Evolutionary conservation across 2,797 vertebrate genomes (phyloP).

Genomic region (Crax fasciolata): DNA sequence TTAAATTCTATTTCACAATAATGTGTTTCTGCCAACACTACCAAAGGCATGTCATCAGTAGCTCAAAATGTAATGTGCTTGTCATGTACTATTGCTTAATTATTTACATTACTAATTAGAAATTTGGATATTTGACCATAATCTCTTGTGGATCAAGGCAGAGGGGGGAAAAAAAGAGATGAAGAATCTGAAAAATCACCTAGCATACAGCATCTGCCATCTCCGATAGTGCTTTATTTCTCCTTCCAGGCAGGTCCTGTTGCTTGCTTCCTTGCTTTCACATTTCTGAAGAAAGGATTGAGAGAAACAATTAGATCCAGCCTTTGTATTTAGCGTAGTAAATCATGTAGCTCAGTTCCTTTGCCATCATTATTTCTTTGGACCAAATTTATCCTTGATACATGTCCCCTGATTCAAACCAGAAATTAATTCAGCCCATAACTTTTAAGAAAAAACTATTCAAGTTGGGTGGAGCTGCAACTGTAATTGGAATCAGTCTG

Average conservation of each 20-base stretch:
- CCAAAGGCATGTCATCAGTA: conserved; percentile 30
- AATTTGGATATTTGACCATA: conserved; percentile 51
- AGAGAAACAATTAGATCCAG: not conserved
- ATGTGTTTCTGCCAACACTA: conserved; percentile 8
- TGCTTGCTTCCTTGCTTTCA: not conserved
- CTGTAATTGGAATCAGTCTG: conserved; percentile 45
- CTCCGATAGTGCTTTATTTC: not conserved
- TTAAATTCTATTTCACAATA: conserved; percentile 52
- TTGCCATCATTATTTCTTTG: conserved; percentile 20
- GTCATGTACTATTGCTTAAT: conserved; percentile 66
- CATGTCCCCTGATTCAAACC: conserved; percentile 35
- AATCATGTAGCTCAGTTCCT: not conserved
- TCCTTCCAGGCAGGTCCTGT: not conserved
- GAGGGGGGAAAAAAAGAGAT: not conserved
- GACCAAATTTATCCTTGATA: not conserved
- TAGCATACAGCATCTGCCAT: not conserved
- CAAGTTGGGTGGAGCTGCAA: conserved; percentile 13
- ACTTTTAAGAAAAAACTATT: not conserved
- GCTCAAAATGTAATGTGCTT: conserved; percentile 68
- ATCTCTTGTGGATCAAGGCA: conserved; percentile 22
- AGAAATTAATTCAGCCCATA: conserved; percentile 15
- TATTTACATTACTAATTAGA: conserved; percentile 71
- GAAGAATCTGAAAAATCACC: not conserved
- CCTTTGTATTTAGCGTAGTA: not conserved
- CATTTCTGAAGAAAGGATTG: not conserved